These are phyloP conservation scores for Anguilla anguilla DNA, from an alignment of 2,797 vertebrate genomes.

Conservation along the genomic window DNA sequence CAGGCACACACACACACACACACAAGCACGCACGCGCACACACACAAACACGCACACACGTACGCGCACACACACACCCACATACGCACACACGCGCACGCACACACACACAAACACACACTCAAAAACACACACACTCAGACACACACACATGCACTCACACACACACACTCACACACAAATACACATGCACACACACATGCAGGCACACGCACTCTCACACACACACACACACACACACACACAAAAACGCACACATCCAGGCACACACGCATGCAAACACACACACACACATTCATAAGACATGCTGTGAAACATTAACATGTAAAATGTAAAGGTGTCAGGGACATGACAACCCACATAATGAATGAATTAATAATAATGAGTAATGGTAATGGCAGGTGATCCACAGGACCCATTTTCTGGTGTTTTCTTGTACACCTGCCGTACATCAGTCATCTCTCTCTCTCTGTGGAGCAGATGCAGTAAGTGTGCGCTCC, in stretches of 20 bases:
- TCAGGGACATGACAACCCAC: not conserved
- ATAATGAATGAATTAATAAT: not conserved
- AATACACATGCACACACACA: not conserved
- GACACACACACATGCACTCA: conserved; percentile 13
- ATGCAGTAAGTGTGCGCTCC: not conserved
- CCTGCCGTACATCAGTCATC: not conserved
- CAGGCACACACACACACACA: not conserved
- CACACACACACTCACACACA: not conserved
- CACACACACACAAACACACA: not conserved
- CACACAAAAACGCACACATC: conserved; percentile 18
- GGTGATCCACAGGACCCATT: not conserved
- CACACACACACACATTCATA: not conserved
- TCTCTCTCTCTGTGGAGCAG: not conserved
- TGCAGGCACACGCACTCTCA: not conserved
- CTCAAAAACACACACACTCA: not conserved
- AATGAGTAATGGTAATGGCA: not conserved
- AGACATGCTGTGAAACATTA: not conserved
- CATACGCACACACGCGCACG: not conserved
- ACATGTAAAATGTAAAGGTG: not conserved
- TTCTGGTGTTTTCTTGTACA: not conserved
- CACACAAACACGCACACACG: not conserved
- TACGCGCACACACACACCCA: conserved; percentile 25
- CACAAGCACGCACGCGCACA: conserved; percentile 4
- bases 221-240: conserved; percentile 22
- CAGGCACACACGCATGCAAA: not conserved